A percentile compares a stretch with the other conserved stretches of the same genome.
These are phyloP conservation scores for Tigriopus japonicus DNA, from an alignment of 1,140 invertebrate genomes.

Conservation along the genomic window DNA sequence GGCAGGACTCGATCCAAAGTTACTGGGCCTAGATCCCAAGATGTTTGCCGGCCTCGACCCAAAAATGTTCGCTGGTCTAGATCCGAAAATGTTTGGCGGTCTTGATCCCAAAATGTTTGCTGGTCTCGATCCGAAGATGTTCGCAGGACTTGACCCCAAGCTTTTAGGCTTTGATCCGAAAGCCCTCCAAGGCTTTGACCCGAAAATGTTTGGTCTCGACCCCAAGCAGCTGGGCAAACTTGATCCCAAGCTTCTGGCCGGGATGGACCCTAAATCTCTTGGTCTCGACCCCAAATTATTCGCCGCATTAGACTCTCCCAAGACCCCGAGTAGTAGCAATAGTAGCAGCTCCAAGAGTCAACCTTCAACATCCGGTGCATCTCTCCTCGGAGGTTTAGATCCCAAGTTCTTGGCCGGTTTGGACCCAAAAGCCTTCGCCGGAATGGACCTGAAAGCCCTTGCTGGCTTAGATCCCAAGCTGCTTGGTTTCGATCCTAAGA, in stretches of 20 bases:
- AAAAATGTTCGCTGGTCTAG: slow-evolving; percentile 15
- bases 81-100: slow-evolving; percentile 17
- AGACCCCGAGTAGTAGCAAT: slow-evolving; percentile 16
- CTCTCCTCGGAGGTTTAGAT: slow-evolving; percentile 9
- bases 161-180: slow-evolving; percentile 10
- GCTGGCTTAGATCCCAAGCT: slow-evolving; percentile 13
- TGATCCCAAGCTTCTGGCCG: slow-evolving; percentile 15
- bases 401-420: slow-evolving; percentile 5
- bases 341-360: slow-evolving; percentile 12
- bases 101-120: slow-evolving; percentile 19
- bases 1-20: slow-evolving; percentile 14
- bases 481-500: slow-evolving; percentile 17
- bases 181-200: slow-evolving; percentile 16
- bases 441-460: slow-evolving; percentile 9
- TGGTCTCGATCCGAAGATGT: slow-evolving; percentile 9
- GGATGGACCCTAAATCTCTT: slow-evolving; percentile 16
- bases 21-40: slow-evolving; percentile 14
- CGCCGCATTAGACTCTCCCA: slow-evolving; percentile 5
- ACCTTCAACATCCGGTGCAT: slow-evolving; percentile 8
- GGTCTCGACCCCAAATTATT: slow-evolving; percentile 16
- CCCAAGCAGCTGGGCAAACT: slow-evolving; percentile 17
- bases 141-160: slow-evolving; percentile 9
- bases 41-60: slow-evolving; percentile 17
- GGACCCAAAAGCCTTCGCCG: not conserved
- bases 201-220: slow-evolving; percentile 18